Conservation (phyloP, 2,797 vertebrate genomes). For the Jordanella pulchra region DNA sequence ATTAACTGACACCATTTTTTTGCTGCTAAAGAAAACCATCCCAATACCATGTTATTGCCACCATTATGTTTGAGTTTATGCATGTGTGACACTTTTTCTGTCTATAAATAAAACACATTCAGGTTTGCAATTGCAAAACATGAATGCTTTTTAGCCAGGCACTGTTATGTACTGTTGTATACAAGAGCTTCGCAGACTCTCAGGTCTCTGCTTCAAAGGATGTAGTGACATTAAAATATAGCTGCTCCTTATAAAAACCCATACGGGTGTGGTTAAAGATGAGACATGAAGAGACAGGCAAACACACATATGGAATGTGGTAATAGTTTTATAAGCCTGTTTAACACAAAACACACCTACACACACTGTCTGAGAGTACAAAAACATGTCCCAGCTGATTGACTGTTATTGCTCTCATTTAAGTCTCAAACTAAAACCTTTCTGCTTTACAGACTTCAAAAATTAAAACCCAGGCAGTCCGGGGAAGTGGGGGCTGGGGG, state of each 20-base stretch:
- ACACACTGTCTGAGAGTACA: slow-evolving; percentile 20
- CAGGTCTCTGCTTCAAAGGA: slow-evolving; percentile 4
- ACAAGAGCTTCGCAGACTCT: not conserved
- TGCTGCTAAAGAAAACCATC: not conserved
- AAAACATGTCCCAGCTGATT: slow-evolving; percentile 64
- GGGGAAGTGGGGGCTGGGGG: not conserved
- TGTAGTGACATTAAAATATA: slow-evolving; percentile 11
- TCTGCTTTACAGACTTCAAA: slow-evolving; percentile 35
- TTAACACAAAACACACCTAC: slow-evolving; percentile 61
- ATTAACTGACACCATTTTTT: no score
- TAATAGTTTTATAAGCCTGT: slow-evolving; percentile 65
- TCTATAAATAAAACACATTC: not conserved
- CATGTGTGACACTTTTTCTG: no score
- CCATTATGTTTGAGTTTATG: not conserved
- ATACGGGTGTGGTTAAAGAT: slow-evolving; percentile 54
- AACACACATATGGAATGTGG: slow-evolving; percentile 65
- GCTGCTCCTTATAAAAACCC: slow-evolving; percentile 42
- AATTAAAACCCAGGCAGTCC: slow-evolving; percentile 22
- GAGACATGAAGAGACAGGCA: slow-evolving; percentile 61
- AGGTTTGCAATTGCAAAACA: not conserved
- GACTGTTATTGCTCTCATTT: slow-evolving; percentile 35
- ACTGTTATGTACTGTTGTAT: not conserved
- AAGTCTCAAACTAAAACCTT: slow-evolving; percentile 28
- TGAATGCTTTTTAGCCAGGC: not conserved
- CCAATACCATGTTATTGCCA: not conserved